Percentiles rank a stretch among this genome's conserved stretches.
These are phyloP conservation scores for Hesperia comma DNA, from an alignment of 2,888 invertebrate species.

Conservation along the genomic window DNA sequence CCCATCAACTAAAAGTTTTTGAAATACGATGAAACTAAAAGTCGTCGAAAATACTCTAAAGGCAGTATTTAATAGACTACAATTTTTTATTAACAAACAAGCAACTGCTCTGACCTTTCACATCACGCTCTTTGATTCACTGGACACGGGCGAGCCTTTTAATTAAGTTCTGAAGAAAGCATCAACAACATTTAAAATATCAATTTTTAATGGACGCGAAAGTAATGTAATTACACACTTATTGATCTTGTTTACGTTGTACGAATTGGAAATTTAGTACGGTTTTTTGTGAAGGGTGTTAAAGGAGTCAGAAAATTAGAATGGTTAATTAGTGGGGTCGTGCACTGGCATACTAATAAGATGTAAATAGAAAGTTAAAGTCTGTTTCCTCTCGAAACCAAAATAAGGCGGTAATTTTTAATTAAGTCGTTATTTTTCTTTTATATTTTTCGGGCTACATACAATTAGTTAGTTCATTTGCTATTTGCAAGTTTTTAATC, in stretches of 20 bases:
- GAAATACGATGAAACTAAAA: slow-evolving; percentile 3
- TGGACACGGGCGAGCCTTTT: slow-evolving; percentile 44
- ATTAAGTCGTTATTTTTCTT: not conserved
- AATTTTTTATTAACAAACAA: slow-evolving; percentile 47
- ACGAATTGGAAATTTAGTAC: slow-evolving; percentile 27
- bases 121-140: slow-evolving; percentile 46
- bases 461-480: too few relatives aligned
- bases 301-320: slow-evolving; percentile 36
- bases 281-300: slow-evolving; percentile 7
- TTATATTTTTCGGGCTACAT: too few relatives aligned
- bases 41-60: slow-evolving; percentile 23
- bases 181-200: slow-evolving; percentile 41
- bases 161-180: slow-evolving; percentile 47
- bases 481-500: too few relatives aligned
- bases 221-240: slow-evolving; percentile 30
- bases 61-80: slow-evolving; percentile 35
- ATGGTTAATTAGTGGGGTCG: slow-evolving; percentile 23
- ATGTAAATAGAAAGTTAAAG: slow-evolving; percentile 32
- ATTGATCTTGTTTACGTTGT: slow-evolving; percentile 33
- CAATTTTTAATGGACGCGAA: slow-evolving; percentile 45
- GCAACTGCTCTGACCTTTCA: slow-evolving; percentile 43
- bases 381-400: not conserved
- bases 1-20: not conserved
- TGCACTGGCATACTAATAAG: slow-evolving; percentile 14
- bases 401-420: not conserved